These are phyloP conservation scores for Zaprionus kolodkinae DNA, from an alignment of 1,140 invertebrate genomes.

Conservation along the genomic window DNA sequence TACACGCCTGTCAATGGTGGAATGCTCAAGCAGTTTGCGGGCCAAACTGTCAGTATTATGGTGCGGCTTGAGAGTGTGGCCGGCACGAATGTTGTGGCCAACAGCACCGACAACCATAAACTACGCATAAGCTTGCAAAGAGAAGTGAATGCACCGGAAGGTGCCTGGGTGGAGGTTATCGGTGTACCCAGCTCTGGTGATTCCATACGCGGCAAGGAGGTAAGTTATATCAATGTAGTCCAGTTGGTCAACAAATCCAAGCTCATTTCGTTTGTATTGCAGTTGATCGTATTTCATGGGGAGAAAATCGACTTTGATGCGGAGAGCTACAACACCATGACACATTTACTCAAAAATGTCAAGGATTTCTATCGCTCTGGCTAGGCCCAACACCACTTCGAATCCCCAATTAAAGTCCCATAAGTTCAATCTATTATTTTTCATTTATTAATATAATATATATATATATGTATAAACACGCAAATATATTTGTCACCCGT, in stretches of 20 bases:
- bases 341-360: slow-evolving; percentile 70
- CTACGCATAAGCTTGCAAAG: slow-evolving; percentile 60
- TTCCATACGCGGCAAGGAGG: slow-evolving; percentile 52
- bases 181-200: slow-evolving; percentile 60
- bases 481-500: slow-evolving; percentile 21
- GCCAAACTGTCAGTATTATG: slow-evolving; percentile 72
- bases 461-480: slow-evolving; percentile 22
- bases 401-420: background rate
- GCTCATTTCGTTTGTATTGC: slow-evolving; percentile 7
- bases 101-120: slow-evolving; percentile 70
- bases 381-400: background rate
- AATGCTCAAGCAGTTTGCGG: slow-evolving; percentile 68
- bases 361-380: slow-evolving; percentile 70
- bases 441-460: slow-evolving; percentile 2
- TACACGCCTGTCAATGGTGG: slow-evolving; percentile 68
- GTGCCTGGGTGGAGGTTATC: slow-evolving; percentile 77
- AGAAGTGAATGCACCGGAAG: slow-evolving; percentile 44
- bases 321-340: slow-evolving; percentile 77
- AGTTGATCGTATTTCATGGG: slow-evolving; percentile 73
- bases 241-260: background rate
- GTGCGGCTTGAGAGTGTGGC: slow-evolving; percentile 70
- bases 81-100: slow-evolving; percentile 59
- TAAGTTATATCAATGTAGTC: background rate
- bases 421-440: background rate
- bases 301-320: slow-evolving; percentile 72